phyloP scores from a whole-genome alignment of 2,113 vertebrate species.

The Potamarius usumacintae region DNA sequence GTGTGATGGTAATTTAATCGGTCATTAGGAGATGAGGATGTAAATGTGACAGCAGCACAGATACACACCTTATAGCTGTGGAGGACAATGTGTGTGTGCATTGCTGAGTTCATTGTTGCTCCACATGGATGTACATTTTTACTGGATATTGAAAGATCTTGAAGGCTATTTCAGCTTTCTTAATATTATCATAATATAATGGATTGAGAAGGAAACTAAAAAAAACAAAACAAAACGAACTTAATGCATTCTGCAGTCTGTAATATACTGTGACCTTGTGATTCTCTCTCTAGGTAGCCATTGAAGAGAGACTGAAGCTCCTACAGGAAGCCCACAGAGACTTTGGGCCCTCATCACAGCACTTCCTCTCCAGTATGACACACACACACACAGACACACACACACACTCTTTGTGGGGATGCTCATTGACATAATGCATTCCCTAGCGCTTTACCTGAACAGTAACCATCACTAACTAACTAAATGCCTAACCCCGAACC shows the following conservation, averaged over 20 bases:
- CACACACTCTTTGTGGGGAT: neutral
- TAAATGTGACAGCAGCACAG: neutral
- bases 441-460: too few species aligned
- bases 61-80: neutral
- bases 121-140: neutral
- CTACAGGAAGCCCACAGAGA: conserved; percentile 92
- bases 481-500: too few species aligned
- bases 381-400: conserved; percentile 48
- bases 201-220: neutral
- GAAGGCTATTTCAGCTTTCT: neutral
- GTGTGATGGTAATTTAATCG: neutral
- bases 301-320: conserved; percentile 90
- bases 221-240: neutral
- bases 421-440: too few species aligned
- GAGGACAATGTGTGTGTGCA: neutral
- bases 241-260: neutral
- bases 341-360: conserved; percentile 92
- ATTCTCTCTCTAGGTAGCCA: conserved; percentile 76
- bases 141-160: neutral
- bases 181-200: neutral
- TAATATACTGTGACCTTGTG: neutral
- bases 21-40: neutral
- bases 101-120: neutral
- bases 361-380: conserved; percentile 94
- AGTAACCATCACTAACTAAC: too few species aligned